Conservation (phyloP, 1,140 invertebrate genomes). For the Laupala kohalensis region DNA sequence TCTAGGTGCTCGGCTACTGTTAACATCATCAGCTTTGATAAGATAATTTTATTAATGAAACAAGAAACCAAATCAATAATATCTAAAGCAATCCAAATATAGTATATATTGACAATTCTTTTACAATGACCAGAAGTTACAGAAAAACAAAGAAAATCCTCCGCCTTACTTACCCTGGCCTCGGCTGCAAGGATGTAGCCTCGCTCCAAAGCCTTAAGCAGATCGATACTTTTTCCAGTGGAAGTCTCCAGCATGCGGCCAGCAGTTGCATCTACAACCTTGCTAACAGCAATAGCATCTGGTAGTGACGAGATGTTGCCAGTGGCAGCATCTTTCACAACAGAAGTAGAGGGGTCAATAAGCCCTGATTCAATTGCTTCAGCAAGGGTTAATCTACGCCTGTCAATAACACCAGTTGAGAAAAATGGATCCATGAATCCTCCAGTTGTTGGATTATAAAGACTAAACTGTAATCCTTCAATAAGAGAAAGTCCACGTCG, state of each 20-base stretch:
- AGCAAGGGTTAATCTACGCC: slow-evolving; percentile 53
- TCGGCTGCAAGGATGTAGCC: slow-evolving; percentile 78
- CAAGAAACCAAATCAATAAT: no score
- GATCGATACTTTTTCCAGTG: slow-evolving; percentile 55
- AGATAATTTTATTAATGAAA: no score
- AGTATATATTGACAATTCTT: no score
- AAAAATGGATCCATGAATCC: slow-evolving; percentile 67
- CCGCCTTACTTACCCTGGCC: slow-evolving; percentile 68
- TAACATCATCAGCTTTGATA: no score
- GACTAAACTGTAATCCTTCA: slow-evolving; percentile 64
- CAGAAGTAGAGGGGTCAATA: slow-evolving; percentile 70
- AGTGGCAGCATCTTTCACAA: slow-evolving; percentile 64
- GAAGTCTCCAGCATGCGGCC: slow-evolving; percentile 53
- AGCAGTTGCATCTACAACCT: slow-evolving; percentile 58
- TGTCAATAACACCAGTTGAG: slow-evolving; percentile 47
- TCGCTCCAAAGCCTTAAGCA: slow-evolving; percentile 74
- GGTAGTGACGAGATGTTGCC: slow-evolving; percentile 60
- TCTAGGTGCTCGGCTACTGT: no score
- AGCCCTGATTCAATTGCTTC: slow-evolving; percentile 64
- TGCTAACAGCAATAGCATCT: slow-evolving; percentile 59
- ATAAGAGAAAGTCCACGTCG: slow-evolving; percentile 63
- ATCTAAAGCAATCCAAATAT: no score
- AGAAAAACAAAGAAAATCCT: not conserved
- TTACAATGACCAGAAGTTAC: no score
- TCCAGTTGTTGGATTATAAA: slow-evolving; percentile 69